Evolutionary conservation across 2,888 invertebrate species (phyloP), one percentile per base, ranked within the genome.

Genomic region (Pteria penguin): DNA sequence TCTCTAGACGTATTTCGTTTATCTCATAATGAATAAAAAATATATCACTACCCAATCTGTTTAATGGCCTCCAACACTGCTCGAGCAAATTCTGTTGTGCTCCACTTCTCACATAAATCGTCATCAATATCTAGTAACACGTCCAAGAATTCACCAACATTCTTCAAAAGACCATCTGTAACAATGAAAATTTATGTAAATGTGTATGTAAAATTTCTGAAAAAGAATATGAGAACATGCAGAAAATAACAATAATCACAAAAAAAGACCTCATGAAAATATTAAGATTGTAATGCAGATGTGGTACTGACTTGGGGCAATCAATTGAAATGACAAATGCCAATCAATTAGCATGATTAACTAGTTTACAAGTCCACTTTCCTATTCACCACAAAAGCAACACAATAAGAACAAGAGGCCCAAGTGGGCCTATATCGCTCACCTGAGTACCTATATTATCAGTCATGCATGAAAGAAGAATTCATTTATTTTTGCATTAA

Each of bases 111-210:
- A 84, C 90, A 89, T 31, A 90, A 77, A 45, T 86, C 85, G 57
- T 89, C 87, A 65, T 88, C 86, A 32, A 83, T 72, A 76, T 90
- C 88, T 69, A 91, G 81, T 55, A 90, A 29, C 14, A 84, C 83
- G 75, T 89, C 88, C 58, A 90, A 75, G 27, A 90, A 80, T 62
- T 87, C 87, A 14, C 86, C 89, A 1, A 87, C 81, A 71, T 88
- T 89, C 80, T 83, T 88, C 66, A 92, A 82, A 33, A 92, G 82
- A 69, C 90, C 91, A 78, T 85, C 92, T 92, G 81, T 4, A 84
- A 80, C 2, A 68, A 61, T 26, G 45, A 68, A 54, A 63, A 4
- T 29, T 8, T 31, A 31, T 22, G 3, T 8, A 57, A 26, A 26
- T 29, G 8, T 33, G 26, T 2, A 58, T n/a, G 4, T 22, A 36